phyloP scores from a whole-genome alignment of 2,113 vertebrate species.

The Pseudonaja textilis region DNA sequence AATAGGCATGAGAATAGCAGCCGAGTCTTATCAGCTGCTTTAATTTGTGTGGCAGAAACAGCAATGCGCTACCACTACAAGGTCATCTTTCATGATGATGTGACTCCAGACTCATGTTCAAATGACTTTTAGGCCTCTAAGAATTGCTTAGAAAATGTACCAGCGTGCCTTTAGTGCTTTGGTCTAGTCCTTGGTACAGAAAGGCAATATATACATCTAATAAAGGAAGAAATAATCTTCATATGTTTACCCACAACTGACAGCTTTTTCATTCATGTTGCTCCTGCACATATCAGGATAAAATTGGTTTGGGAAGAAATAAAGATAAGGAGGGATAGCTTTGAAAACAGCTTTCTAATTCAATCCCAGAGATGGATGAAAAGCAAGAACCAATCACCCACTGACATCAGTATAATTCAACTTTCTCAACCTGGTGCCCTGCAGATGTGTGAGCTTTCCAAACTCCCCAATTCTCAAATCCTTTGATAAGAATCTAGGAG shows the following conservation, averaged over 20 bases:
- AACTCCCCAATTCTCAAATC: background rate
- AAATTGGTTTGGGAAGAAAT: background rate
- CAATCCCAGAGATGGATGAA: background rate
- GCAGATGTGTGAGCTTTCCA: background rate
- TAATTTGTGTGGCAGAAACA: background rate
- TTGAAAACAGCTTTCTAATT: background rate
- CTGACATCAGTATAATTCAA: background rate
- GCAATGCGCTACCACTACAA: background rate
- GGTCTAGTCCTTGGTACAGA: background rate
- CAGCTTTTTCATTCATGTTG: background rate
- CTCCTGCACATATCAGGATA: background rate
- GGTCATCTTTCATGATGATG: background rate
- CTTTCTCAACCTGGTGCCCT: background rate
- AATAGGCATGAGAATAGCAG: background rate
- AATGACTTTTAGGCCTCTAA: background rate
- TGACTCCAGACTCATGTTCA: background rate
- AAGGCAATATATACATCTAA: background rate
- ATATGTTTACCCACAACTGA: background rate
- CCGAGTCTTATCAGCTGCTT: background rate
- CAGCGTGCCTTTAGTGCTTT: background rate
- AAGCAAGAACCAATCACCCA: background rate
- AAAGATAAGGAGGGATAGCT: background rate
- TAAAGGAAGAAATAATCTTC: background rate
- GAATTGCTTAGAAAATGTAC: background rate
- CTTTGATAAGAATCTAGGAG: background rate